Evolutionary conservation across 1,140 invertebrate genomes (phyloP), one percentile per base, ranked within the genome.

Genomic region (Subanguina moxae): DNA sequence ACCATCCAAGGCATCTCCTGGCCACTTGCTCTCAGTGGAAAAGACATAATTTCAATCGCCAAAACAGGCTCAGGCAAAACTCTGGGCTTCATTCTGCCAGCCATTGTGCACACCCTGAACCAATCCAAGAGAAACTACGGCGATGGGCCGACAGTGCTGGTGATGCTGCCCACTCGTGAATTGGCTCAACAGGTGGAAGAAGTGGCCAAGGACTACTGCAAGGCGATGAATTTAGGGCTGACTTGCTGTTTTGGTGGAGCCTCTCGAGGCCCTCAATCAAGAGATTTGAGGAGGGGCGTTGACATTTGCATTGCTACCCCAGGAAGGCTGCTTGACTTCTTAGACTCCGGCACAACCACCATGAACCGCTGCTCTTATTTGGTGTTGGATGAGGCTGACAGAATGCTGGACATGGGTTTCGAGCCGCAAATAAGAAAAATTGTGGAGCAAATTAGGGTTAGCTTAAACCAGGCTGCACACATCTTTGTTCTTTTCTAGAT

Each of bases 331-430:
- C 92, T 97, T 82, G 94, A 98, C 86, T 96, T 97, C 83, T 84
- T 98, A 1, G 92, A 96, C 82, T 87, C 88, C 66, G 90, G 90
- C 1, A 91, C 90, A 45, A 94, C 92, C 0, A 93, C 92, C 83
- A 84, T 97, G 19, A 87, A 88, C 48, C 87, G 93, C 45, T 92
- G 90, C 81, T 95, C 92, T 45, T 97, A 94, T 84, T 86, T 98
- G 63, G 94, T 98, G 11, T 84, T 98, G 52, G 94, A 98, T 85
- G 95, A 98, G 85, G 95, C 95, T 76, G 95, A 98, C 85, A 87
- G 95, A 67, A 98, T 98, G 94, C 87, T 97, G 78, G 94, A 97
- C 84, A 97, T 97, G 94, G 94, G 94, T 77, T 97, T 97, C 85
- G 94, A 97, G 84, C 94, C 94, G 19, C 94, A 97, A 85, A 97